Percentiles rank a stretch among this genome's conserved stretches.
Conservation (phyloP, 1,140 invertebrate genomes). For the Drosophila nigrodunni region DNA sequence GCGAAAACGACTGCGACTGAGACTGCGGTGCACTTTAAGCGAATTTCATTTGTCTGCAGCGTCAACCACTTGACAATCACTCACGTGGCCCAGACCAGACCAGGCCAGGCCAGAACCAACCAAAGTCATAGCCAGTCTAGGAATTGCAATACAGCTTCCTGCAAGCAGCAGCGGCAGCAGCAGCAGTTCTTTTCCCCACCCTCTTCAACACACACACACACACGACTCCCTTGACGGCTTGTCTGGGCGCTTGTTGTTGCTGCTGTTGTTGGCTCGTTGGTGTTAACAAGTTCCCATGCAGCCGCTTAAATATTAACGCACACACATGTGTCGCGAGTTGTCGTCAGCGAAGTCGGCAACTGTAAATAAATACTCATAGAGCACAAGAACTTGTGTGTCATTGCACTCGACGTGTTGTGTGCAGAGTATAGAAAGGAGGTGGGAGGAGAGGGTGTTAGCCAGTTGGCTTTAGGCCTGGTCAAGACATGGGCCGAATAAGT, state of each 20-base stretch:
- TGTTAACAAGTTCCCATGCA: constrained; percentile 83
- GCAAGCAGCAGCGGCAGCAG: constrained; percentile 25
- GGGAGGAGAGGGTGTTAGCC: not conserved
- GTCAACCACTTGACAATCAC: constrained; percentile 83
- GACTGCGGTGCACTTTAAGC: constrained; percentile 75
- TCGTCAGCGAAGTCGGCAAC: constrained; percentile 64
- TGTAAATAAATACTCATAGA: constrained; percentile 83
- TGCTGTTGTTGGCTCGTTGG: constrained; percentile 57
- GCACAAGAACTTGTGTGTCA: constrained; percentile 79
- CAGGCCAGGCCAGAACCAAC: constrained; percentile 7
- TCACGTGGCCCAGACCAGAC: constrained; percentile 69
- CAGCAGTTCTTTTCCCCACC: constrained; percentile 1
- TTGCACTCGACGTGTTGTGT: constrained; percentile 67
- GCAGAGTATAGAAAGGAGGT: not conserved
- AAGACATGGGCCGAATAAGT: constrained; percentile 52
- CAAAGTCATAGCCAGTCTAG: constrained; percentile 25
- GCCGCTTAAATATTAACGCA: constrained; percentile 81
- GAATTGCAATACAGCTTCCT: constrained; percentile 57
- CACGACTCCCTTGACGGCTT: constrained; percentile 47
- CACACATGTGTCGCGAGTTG: constrained; percentile 52
- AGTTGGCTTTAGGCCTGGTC: constrained; percentile 22
- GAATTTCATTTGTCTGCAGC: constrained; percentile 83
- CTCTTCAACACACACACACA: not conserved
- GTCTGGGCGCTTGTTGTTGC: constrained; percentile 51
- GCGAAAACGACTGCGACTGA: constrained; percentile 3